Conservation (phyloP, 2,888 invertebrate genomes). For the Aplocera efformata region DNA sequence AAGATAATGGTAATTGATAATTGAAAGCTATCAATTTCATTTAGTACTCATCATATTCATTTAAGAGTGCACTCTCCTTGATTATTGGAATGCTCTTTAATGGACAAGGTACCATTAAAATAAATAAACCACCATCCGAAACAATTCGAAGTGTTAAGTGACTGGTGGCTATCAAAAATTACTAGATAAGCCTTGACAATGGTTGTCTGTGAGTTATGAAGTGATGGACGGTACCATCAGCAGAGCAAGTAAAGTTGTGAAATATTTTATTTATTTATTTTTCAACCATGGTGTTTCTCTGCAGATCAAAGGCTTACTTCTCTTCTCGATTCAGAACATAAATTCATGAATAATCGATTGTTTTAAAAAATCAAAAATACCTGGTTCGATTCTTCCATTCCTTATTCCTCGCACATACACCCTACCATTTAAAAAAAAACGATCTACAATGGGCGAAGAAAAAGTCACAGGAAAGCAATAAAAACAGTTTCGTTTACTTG, state of each 20-base stretch:
- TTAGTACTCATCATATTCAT: slow-evolving; percentile 73
- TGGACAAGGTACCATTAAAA: slow-evolving; percentile 64
- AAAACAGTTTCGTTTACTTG: too few species aligned
- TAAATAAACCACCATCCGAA: slow-evolving; percentile 71
- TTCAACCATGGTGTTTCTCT: too few species aligned
- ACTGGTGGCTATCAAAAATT: slow-evolving; percentile 77
- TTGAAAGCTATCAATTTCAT: slow-evolving; percentile 55
- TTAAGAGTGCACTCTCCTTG: slow-evolving; percentile 67
- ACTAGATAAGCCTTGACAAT: slow-evolving; percentile 72
- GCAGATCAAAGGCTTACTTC: too few species aligned
- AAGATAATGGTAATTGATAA: slow-evolving; percentile 14
- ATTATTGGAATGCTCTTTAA: slow-evolving; percentile 77
- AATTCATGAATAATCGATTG: too few species aligned
- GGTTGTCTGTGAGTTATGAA: slow-evolving; percentile 74
- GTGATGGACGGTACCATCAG: slow-evolving; percentile 44
- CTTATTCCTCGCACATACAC: too few species aligned
- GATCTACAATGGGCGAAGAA: too few species aligned
- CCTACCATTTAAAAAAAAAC: too few species aligned
- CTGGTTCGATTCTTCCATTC: too few species aligned
- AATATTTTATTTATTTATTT: too few species aligned
- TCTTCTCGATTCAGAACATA: too few species aligned
- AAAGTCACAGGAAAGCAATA: too few species aligned
- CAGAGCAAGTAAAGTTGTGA: slow-evolving; percentile 9
- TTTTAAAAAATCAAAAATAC: too few species aligned
- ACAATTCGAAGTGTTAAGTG: slow-evolving; percentile 78